Conservation (phyloP, 2,888 invertebrate genomes). For the Scelioninae gen. 1 region DNA sequence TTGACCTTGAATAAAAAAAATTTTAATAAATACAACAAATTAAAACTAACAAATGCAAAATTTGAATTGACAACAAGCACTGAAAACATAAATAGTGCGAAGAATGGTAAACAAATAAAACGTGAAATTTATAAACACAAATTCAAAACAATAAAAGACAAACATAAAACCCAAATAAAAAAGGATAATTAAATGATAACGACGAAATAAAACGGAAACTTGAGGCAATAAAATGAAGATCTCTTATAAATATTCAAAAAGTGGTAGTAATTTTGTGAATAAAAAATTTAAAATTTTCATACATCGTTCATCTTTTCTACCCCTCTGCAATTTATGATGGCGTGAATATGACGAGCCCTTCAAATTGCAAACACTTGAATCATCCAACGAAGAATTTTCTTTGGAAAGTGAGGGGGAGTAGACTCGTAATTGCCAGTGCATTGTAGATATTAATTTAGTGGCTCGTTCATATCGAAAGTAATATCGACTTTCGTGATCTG, state of each 20-base stretch:
- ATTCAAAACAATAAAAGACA: no score
- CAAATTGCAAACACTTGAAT: constrained; percentile 73
- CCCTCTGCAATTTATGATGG: constrained; percentile 43
- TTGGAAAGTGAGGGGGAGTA: constrained; percentile 71
- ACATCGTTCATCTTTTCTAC: constrained; percentile 5
- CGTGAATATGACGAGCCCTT: constrained; percentile 59
- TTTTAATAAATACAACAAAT: no score
- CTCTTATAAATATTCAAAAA: constrained; percentile 35
- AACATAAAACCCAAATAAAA: no score
- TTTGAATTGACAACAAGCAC: no score
- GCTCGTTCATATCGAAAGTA: constrained; percentile 83
- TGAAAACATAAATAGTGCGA: no score
- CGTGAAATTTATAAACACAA: no score
- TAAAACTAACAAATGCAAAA: no score
- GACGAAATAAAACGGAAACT: no score
- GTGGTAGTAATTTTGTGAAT: constrained; percentile 22
- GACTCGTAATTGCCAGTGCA: constrained; percentile 80
- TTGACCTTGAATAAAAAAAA: no score
- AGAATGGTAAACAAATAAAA: no score
- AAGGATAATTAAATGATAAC: no score
- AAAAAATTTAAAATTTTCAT: constrained; percentile 41
- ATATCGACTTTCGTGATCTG: constrained; percentile 78
- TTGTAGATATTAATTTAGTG: constrained; percentile 83
- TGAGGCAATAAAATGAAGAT: no score
- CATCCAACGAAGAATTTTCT: constrained; percentile 69